Evolutionary conservation across 2,888 invertebrate species (phyloP).

Genomic region (Sipha maydis): DNA sequence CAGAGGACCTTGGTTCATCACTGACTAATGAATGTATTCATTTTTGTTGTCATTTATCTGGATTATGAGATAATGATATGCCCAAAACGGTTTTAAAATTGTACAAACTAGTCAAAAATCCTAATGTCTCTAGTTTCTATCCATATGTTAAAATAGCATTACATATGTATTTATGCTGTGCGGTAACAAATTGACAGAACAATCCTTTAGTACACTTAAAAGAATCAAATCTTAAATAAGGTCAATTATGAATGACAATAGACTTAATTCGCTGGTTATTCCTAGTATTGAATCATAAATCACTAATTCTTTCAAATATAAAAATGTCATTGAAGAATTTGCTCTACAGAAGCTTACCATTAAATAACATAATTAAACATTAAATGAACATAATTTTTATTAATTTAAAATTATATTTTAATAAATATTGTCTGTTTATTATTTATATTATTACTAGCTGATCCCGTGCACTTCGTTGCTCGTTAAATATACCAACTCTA

Average conservation of each 20-base stretch:
- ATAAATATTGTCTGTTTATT: too few relatives aligned
- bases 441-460: too few relatives aligned
- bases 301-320: constrained; percentile 49
- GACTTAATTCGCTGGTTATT: constrained; percentile 1
- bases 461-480: too few relatives aligned
- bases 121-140: too few relatives aligned
- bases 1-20: constrained; percentile 13
- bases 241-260: constrained; percentile 3
- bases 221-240: constrained; percentile 1
- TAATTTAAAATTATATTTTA: too few relatives aligned
- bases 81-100: not conserved
- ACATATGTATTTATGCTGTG: too few relatives aligned
- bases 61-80: not conserved
- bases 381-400: too few relatives aligned
- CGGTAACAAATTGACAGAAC: too few relatives aligned
- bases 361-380: constrained; percentile 12
- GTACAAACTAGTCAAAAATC: not conserved
- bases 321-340: constrained; percentile 60
- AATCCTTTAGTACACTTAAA: constrained; percentile 7
- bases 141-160: not conserved
- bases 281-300: constrained; percentile 38
- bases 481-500: too few relatives aligned
- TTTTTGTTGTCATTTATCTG: not conserved
- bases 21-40: constrained; percentile 1
- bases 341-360: constrained; percentile 10